A percentile compares a stretch with the other conserved stretches of the same genome.
These are phyloP conservation scores for Lutjanus argentimaculatus DNA, from an alignment of 2,797 vertebrate species.

Conservation along the genomic window DNA sequence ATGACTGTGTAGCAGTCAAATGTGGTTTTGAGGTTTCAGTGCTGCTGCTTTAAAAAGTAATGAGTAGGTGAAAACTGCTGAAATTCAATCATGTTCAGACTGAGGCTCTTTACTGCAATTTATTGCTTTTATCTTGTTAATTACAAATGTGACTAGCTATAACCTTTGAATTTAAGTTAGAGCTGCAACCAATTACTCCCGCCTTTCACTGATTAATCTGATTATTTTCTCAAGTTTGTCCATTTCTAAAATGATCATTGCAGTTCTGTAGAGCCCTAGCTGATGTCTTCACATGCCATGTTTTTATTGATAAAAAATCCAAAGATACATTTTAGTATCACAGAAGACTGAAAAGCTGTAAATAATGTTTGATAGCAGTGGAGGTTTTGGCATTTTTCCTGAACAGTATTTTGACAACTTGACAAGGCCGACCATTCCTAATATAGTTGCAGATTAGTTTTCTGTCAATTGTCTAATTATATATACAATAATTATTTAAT, in stretches of 20 bases:
- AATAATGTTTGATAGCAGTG: background rate
- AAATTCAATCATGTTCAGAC: background rate
- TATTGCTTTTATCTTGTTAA: constrained; percentile 3
- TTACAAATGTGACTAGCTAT: background rate
- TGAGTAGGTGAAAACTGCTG: background rate
- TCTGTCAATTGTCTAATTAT: background rate
- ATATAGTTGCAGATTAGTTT: background rate
- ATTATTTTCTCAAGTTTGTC: background rate
- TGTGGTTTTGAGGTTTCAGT: background rate
- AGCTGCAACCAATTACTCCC: background rate
- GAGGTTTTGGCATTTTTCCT: too few species aligned
- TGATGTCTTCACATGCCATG: background rate
- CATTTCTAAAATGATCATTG: background rate
- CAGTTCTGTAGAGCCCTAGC: background rate
- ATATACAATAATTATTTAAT: background rate
- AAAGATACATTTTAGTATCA: background rate
- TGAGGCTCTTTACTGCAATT: background rate
- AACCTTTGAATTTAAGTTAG: background rate
- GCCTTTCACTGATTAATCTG: background rate
- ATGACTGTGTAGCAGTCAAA: background rate
- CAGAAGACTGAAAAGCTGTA: background rate
- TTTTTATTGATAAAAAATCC: background rate
- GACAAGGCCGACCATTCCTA: background rate
- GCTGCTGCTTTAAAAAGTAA: background rate
- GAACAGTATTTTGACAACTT: too few species aligned